phyloP scores from a whole-genome alignment of 30 jellyfish, hydroid and myxozoan genomes.

The Sanderia malayensis region DNA sequence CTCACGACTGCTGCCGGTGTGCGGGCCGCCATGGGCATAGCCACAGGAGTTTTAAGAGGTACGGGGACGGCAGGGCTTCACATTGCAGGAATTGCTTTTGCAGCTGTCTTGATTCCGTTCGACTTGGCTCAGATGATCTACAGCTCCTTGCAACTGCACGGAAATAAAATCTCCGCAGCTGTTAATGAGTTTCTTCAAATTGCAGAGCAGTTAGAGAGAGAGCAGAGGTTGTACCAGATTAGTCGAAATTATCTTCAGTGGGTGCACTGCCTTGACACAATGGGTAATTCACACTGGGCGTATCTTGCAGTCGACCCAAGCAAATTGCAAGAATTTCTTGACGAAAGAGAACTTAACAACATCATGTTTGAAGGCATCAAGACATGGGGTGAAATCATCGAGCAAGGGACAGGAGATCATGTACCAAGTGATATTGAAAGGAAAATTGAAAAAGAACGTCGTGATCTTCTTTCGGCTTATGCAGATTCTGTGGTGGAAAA shows the following conservation, averaged over 20 bases:
- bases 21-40: slow-evolving; percentile 13
- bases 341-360: too few relatives aligned
- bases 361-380: too few relatives aligned
- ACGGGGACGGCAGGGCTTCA: slow-evolving; percentile 55
- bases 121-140: slow-evolving; percentile 46
- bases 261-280: neutral
- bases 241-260: slow-evolving; percentile 17
- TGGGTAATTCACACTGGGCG: slow-evolving; percentile 35
- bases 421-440: slow-evolving; percentile 6
- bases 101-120: slow-evolving; percentile 44
- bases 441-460: slow-evolving; percentile 43
- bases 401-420: slow-evolving; percentile 19
- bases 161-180: slow-evolving; percentile 29
- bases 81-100: slow-evolving; percentile 51
- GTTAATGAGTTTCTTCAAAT: slow-evolving; percentile 9
- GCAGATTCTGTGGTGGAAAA: too few relatives aligned
- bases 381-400: slow-evolving; percentile 29
- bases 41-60: slow-evolving; percentile 40
- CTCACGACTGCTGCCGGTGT: slow-evolving; percentile 42
- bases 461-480: too few relatives aligned
- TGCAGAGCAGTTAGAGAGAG: slow-evolving; percentile 40
- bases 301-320: slow-evolving; percentile 15
- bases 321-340: too few relatives aligned
- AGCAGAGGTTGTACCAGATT: slow-evolving; percentile 16
- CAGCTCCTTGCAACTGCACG: slow-evolving; percentile 42